Evolutionary conservation across 2,797 vertebrate species (phyloP).

Genomic region (Garrulus glandarius): DNA sequence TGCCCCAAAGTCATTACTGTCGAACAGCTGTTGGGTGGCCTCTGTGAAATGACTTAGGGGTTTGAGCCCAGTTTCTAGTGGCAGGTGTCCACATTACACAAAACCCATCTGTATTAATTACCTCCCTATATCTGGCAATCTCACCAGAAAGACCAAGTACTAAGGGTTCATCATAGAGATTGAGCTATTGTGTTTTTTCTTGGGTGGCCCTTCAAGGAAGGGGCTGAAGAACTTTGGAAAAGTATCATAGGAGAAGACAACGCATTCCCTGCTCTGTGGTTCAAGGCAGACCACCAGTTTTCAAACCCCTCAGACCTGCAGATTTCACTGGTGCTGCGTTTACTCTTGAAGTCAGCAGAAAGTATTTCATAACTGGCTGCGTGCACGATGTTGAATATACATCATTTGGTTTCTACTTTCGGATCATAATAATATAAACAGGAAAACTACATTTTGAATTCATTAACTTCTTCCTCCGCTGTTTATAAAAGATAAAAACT

Average conservation of each 20-base stretch:
- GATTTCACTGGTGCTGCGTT: neutral
- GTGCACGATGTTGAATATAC: constrained; percentile 40
- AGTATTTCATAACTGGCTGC: constrained; percentile 47
- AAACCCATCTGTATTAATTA: constrained; percentile 43
- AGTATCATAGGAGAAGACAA: neutral
- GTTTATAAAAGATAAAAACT: constrained; percentile 75
- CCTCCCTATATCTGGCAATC: neutral
- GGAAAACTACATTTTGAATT: constrained; percentile 73
- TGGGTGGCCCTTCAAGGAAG: constrained; percentile 14
- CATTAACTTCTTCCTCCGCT: constrained; percentile 68
- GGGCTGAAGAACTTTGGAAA: neutral
- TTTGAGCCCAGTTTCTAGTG: constrained; percentile 51
- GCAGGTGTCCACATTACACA: constrained; percentile 35
- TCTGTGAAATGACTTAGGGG: constrained; percentile 37
- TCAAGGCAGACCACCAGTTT: neutral
- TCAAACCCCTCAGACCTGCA: neutral
- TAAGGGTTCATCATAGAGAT: neutral
- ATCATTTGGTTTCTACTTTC: constrained; percentile 68
- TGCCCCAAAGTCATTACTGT: constrained; percentile 50
- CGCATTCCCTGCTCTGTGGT: neutral
- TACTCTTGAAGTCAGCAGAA: constrained; percentile 18
- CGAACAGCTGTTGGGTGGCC: constrained; percentile 38
- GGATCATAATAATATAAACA: constrained; percentile 72
- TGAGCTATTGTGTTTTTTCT: neutral
- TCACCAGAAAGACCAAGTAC: neutral